Evolutionary conservation across 1,140 invertebrate genomes (phyloP), one percentile per base, ranked within the genome.

Genomic region (Drosophila subpulchrella): DNA sequence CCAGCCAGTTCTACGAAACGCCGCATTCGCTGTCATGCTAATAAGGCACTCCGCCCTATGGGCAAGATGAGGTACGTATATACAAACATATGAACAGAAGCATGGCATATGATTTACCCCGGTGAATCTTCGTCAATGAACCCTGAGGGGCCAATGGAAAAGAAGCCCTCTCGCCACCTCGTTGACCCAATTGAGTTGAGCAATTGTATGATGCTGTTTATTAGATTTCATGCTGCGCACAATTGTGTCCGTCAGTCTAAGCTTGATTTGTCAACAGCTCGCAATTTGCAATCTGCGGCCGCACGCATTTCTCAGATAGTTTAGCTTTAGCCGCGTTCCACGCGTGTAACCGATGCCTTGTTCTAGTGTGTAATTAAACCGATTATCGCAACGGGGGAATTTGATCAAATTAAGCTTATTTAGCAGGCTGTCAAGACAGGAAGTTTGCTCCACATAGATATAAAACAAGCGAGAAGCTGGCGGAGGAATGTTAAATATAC

Each of bases 151-250:
- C 41, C 6, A 38, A 24, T 13, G 46, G 20, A 30, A 58, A 30
- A 65, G n/a, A 38, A 54, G 41, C 62, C 59, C 59, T 41, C 46
- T 17, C 36, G 72, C 53, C 56, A 74, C 79, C 71, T 67, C 66
- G 57, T 61, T 86, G 82, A 88, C 82, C 82, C 50, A 89, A 89
- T 79, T 86, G 57, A 71, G 74, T 86, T 74, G 83, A 82, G 83
- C 78, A 88, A 88, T 88, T 85, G 76, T 68, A 70, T 60, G 63
- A 70, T 74, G 66, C 51, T 65, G 51, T 63, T 81, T 85, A 85
- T 85, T 85, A 85, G 81, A 85, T 85, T 85, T 86, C 62, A 66
- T 75, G 78, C 75, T 59, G 59, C 57, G 75, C 65, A 48, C 75
- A 83, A 85, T 85, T 81, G 67, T 70, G 59, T 58, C 78, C 75